These are phyloP conservation scores for Solea senegalensis DNA, from an alignment of 2,113 vertebrate genomes.

Conservation along the genomic window DNA sequence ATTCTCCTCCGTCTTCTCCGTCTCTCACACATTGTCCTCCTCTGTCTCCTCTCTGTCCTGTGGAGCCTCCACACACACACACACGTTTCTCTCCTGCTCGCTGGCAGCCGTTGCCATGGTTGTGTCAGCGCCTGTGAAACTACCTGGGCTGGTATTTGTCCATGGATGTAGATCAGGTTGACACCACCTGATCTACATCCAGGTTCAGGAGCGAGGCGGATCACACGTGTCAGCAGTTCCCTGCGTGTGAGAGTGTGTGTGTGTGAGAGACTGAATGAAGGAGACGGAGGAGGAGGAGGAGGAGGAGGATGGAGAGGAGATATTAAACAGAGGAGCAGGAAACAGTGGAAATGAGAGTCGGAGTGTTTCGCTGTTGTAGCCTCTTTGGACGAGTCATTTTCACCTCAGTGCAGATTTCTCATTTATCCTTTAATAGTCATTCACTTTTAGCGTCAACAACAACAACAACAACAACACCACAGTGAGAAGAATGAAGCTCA, in stretches of 20 bases:
- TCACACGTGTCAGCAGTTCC: conserved; percentile 48
- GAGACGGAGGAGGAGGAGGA: conserved; percentile 14
- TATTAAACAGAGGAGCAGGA: conserved; percentile 47
- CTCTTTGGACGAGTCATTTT: background rate
- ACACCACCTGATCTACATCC: conserved; percentile 26
- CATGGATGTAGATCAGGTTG: conserved; percentile 52
- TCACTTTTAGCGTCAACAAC: background rate
- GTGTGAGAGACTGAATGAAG: conserved; percentile 26
- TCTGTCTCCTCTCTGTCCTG: conserved; percentile 7
- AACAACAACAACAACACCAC: background rate
- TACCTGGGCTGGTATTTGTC: conserved; percentile 56
- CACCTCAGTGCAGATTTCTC: background rate
- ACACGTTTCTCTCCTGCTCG: conserved; percentile 44
- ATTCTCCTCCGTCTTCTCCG: too few relatives aligned
- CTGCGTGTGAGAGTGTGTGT: conserved; percentile 35
- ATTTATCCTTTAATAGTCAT: background rate
- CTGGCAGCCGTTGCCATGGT: conserved; percentile 73
- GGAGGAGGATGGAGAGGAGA: conserved; percentile 26
- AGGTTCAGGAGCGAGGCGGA: conserved; percentile 55
- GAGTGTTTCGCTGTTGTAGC: background rate
- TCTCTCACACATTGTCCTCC: background rate
- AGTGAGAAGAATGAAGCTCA: background rate
- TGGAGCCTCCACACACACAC: conserved; percentile 45
- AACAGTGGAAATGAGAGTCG: conserved; percentile 6
- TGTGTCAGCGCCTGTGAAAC: conserved; percentile 43